These are phyloP conservation scores for Myrmophylax atrothorax DNA, from an alignment of 2,113 vertebrate species.

Conservation along the genomic window DNA sequence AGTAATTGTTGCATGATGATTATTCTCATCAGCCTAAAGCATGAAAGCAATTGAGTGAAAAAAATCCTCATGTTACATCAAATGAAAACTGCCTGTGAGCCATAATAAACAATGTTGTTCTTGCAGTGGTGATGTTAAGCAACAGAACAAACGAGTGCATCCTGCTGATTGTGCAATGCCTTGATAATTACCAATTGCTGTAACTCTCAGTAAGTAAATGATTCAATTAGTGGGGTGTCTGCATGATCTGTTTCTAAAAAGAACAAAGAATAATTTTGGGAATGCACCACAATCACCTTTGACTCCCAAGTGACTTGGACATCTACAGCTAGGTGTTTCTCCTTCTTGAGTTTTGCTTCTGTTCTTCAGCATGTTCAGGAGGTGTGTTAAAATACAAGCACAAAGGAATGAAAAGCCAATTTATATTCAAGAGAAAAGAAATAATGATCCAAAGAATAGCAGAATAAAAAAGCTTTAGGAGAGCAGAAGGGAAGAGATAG, in stretches of 20 bases:
- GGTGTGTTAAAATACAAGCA: not conserved
- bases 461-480: not conserved
- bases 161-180: conserved; percentile 47
- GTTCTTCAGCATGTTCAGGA: not conserved
- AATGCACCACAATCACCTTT: not conserved
- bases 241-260: not conserved
- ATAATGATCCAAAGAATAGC: not conserved
- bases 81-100: conserved; percentile 79
- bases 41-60: conserved; percentile 79
- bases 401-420: not conserved
- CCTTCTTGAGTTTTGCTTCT: not conserved
- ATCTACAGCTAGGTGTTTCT: not conserved
- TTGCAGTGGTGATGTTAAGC: conserved; percentile 48
- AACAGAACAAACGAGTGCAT: conserved; percentile 68
- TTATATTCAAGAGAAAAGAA: not conserved
- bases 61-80: conserved; percentile 75
- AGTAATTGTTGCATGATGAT: conserved; percentile 72
- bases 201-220: conserved; percentile 13
- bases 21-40: conserved; percentile 78
- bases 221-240: conserved; percentile 39
- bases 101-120: conserved; percentile 73
- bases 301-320: not conserved
- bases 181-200: conserved; percentile 36
- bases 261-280: not conserved
- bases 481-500: not conserved